These are phyloP conservation scores for Pavo muticus DNA, from an alignment of 2,113 vertebrate species.

Conservation along the genomic window DNA sequence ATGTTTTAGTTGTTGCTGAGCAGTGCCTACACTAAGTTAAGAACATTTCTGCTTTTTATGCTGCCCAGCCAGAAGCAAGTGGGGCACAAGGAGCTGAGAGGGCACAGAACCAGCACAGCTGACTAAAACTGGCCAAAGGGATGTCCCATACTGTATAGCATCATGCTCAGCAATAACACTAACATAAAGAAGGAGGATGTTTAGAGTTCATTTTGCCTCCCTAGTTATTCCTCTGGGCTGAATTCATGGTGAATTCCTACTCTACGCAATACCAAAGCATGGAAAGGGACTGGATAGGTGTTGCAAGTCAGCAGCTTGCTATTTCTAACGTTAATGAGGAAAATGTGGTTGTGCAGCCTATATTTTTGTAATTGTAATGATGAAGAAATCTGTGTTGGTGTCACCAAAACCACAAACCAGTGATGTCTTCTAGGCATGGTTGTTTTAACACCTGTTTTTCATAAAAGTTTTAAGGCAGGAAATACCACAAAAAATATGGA, in stretches of 20 bases:
- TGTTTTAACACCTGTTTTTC: background rate
- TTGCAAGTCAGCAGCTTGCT: background rate
- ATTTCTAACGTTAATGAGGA: background rate
- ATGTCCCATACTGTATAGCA: background rate
- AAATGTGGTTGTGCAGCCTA: background rate
- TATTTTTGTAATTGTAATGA: background rate
- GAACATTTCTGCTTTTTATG: background rate
- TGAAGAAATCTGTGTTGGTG: background rate
- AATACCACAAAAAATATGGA: background rate
- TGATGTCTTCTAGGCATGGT: background rate
- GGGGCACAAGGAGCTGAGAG: background rate
- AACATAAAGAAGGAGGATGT: too few species aligned
- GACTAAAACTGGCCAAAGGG: background rate
- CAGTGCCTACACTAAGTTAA: background rate
- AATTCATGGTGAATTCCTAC: background rate
- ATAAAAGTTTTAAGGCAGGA: background rate
- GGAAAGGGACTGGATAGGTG: rapidly evolving
- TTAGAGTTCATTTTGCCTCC: background rate
- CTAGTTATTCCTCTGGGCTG: background rate
- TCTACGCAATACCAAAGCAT: background rate
- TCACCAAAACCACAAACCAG: background rate
- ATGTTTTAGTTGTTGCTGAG: background rate
- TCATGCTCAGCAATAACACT: too few species aligned
- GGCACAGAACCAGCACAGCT: background rate
- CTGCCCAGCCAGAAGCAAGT: background rate